Evolutionary conservation across 1,140 invertebrate species (phyloP), one percentile per base, ranked within the genome.

Genomic region (Copidosoma floridanum): DNA sequence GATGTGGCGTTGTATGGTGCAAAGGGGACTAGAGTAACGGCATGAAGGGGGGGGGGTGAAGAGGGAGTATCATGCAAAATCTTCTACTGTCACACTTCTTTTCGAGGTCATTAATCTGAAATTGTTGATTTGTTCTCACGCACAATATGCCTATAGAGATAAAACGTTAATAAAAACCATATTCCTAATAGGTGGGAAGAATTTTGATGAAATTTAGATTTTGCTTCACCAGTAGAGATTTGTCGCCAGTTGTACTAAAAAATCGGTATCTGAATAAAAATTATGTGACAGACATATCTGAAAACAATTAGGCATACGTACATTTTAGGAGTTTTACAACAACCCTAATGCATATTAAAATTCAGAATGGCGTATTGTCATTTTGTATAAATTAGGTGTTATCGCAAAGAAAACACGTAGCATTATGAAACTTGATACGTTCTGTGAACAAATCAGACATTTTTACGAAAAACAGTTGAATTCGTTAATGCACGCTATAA

Each of bases 401-500:
- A 62, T 64, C 47, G 59, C 44, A 67, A 62, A 54, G 59, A n/a
- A 41, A 40, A n/a, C 27, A 44, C 56, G 63, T 48, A 65, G 63
- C 38, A 21, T 59, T 14, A 51, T 51, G 57, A 3, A 35, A 11
- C 35, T 18, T 54, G 41, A 1, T 3, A 14, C 50, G n/a, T 64
- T 47, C 38, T 55, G 24, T 26, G 51, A 32, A 6, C 32, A 43
- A 14, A 53, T 64, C 51, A 54, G 69, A 48, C 16, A 6, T 0
- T 71, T 73, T 7, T 40, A 61, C 12, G 68, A 73, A 66, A 65
- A 76, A 65, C 70, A 74, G n/a, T n/a, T 67, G 41, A 71, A 16
- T 38, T 55, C 70, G 65, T 18, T 38, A 21, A 3, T 24, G 0
- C 51, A 64, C 23, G 20, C 43, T 12, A 64, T 64, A 18, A 14